These are phyloP conservation scores for Drosophila acutilabella DNA, from an alignment of 2,888 invertebrate genomes.

Conservation along the genomic window DNA sequence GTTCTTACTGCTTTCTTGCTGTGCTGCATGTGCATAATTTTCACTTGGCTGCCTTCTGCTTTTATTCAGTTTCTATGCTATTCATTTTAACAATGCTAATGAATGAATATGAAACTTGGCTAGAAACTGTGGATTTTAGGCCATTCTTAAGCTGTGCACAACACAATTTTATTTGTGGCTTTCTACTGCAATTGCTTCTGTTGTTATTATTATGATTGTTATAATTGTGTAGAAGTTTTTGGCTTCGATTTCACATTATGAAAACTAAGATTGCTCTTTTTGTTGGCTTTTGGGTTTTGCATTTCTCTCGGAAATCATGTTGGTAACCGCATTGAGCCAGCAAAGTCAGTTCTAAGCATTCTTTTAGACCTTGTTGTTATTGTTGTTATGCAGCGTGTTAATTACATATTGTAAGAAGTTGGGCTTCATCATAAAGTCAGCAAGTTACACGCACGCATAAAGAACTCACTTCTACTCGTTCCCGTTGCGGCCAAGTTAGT, in stretches of 20 bases:
- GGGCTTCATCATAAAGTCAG: constrained; percentile 51
- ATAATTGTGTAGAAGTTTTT: constrained; percentile 12
- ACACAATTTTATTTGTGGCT: constrained; percentile 37
- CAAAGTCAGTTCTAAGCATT: constrained; percentile 64
- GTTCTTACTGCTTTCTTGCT: background rate
- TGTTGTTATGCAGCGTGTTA: constrained; percentile 63
- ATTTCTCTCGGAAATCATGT: constrained; percentile 63
- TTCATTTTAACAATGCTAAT: constrained; percentile 38
- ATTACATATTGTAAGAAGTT: constrained; percentile 55
- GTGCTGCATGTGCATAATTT: constrained; percentile 66
- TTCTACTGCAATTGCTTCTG: constrained; percentile 47
- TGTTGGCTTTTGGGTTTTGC: constrained; percentile 32
- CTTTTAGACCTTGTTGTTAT: constrained; percentile 32
- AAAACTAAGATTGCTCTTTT: constrained; percentile 49
- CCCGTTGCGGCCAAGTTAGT: constrained; percentile 31
- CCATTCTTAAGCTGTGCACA: constrained; percentile 26
- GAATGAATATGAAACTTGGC: constrained; percentile 25
- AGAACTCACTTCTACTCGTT: constrained; percentile 15
- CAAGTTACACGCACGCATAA: constrained; percentile 56
- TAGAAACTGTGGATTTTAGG: constrained; percentile 26
- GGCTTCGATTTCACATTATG: constrained; percentile 70
- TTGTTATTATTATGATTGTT: constrained; percentile 30
- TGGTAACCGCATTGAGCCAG: constrained; percentile 67
- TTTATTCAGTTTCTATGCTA: constrained; percentile 23
- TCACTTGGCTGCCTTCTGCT: constrained; percentile 60